A percentile compares a stretch with the other conserved stretches of the same genome.
phyloP scores from a whole-genome alignment of 1,140 invertebrate species.

The Rhyacophila brunnea region DNA sequence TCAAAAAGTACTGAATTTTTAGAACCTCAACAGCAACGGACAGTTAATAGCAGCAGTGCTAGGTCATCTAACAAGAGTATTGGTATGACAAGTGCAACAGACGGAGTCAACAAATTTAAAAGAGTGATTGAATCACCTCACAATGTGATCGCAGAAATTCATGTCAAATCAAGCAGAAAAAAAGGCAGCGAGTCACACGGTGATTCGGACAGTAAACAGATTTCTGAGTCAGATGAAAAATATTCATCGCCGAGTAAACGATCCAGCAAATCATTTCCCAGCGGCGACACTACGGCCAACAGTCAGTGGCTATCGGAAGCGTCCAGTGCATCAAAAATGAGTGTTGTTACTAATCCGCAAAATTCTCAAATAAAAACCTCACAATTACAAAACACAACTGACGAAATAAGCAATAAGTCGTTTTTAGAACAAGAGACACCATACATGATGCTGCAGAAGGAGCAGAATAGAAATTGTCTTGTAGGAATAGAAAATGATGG shows the following conservation, averaged over 20 bases:
- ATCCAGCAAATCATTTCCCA: conserved; percentile 11
- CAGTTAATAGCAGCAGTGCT: conserved; percentile 9
- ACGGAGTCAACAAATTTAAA: conserved; percentile 39
- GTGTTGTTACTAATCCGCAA: no score
- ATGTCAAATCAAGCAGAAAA: conserved; percentile 46
- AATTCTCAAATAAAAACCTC: no score
- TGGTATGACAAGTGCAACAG: conserved; percentile 10
- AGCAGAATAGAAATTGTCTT: conserved; percentile 41
- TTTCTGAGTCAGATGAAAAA: conserved; percentile 30
- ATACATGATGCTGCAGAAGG: conserved; percentile 22
- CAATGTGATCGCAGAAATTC: conserved; percentile 52
- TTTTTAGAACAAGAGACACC: not conserved
- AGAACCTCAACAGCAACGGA: conserved; percentile 1
- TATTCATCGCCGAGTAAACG: conserved; percentile 27
- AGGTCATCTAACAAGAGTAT: conserved; percentile 28
- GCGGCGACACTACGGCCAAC: not conserved
- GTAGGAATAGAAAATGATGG: conserved; percentile 50
- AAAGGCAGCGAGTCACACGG: conserved; percentile 42
- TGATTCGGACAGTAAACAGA: conserved; percentile 5
- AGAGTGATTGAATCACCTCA: conserved; percentile 42
- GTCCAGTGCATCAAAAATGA: no score
- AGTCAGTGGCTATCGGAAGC: not conserved
- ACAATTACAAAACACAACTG: no score
- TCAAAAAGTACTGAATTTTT: conserved; percentile 10
- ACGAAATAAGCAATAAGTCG: not conserved